phyloP scores from a whole-genome alignment of 2,888 invertebrate genomes.

The Gastracanthus pulcherrimus region DNA sequence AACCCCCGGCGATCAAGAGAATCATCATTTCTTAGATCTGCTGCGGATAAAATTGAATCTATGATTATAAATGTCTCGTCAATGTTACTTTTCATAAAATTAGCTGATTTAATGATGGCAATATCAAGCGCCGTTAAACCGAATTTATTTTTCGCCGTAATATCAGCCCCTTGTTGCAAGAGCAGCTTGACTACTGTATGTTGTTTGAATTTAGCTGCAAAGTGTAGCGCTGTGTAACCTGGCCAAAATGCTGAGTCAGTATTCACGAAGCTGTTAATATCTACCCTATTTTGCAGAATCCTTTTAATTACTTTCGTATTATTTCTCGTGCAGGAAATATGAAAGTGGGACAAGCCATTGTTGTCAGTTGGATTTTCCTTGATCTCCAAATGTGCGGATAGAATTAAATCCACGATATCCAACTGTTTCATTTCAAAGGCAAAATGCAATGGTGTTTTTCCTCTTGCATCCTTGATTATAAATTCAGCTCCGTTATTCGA shows the following conservation, averaged over 20 bases:
- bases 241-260: constrained; percentile 17
- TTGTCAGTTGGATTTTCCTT: constrained; percentile 5
- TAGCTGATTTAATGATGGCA: neutral
- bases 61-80: neutral
- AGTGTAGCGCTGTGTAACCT: constrained; percentile 12
- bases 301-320: neutral
- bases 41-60: neutral
- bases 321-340: constrained; percentile 23
- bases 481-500: neutral
- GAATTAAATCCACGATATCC: constrained; percentile 14
- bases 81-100: neutral
- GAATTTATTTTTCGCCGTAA: neutral
- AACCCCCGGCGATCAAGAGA: constrained; percentile 9
- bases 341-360: constrained; percentile 36
- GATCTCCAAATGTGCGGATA: neutral
- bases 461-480: neutral
- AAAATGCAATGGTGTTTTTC: constrained; percentile 30
- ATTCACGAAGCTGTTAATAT: constrained; percentile 7
- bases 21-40: too few species aligned
- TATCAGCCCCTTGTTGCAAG: neutral
- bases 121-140: constrained; percentile 4
- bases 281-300: neutral
- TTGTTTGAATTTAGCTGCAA: constrained; percentile 10
- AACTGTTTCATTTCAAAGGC: constrained; percentile 30
- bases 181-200: neutral